Conservation (phyloP, 2,888 invertebrate species). For the Mesorhabditis belari region DNA sequence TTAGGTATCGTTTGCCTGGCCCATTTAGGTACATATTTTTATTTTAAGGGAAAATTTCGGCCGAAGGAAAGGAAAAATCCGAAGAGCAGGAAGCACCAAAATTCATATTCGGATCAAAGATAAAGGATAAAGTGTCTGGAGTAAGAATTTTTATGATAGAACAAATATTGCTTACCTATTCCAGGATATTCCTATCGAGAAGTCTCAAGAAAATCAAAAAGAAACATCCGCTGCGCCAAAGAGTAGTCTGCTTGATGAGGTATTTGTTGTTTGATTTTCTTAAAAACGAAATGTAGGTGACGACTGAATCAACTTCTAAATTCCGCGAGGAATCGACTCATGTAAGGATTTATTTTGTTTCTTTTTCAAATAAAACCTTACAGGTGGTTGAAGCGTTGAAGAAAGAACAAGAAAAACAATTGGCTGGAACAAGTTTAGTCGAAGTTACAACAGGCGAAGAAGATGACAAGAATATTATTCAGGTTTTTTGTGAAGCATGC, state of each 20-base stretch:
- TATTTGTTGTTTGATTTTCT: neutral
- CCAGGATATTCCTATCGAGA: neutral
- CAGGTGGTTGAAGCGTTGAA: neutral
- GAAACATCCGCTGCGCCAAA: neutral
- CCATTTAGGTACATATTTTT: constrained; percentile 4
- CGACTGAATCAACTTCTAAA: neutral
- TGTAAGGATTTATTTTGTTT: neutral
- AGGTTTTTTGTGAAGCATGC: constrained; percentile 27
- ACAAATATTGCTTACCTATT: no score
- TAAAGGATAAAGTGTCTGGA: constrained; percentile 17
- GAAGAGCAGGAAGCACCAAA: constrained; percentile 1
- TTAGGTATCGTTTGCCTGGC: constrained; percentile 5
- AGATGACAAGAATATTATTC: constrained; percentile 32
- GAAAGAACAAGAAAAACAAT: constrained; percentile 19
- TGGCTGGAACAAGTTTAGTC: constrained; percentile 25
- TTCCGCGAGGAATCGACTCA: constrained; percentile 6
- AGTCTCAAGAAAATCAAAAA: neutral
- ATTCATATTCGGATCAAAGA: constrained; percentile 28
- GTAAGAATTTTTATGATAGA: constrained; percentile 2
- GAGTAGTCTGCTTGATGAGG: neutral
- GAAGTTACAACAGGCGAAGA: constrained; percentile 46
- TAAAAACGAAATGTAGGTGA: neutral
- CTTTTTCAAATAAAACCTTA: neutral
- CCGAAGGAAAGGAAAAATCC: neutral
- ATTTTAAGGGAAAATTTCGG: constrained; percentile 2